Evolutionary conservation across 2,888 invertebrate genomes (phyloP).

Genomic region (Trissoscelio sp.): DNA sequence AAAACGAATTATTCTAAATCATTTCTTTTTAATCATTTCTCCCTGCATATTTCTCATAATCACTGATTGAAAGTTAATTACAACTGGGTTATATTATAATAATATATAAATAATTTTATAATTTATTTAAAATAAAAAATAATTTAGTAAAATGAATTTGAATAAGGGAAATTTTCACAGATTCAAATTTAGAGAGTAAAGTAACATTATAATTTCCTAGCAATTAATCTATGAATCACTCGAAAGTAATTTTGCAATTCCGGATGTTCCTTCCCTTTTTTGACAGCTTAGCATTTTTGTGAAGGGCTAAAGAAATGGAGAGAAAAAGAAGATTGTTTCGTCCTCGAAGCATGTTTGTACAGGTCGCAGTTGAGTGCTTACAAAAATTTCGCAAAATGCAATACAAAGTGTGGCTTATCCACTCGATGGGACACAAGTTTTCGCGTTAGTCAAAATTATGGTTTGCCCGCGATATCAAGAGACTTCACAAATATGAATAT

Average conservation of each 20-base stretch:
- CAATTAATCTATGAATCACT: no score
- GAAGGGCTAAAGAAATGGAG: background rate
- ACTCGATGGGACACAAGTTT: conserved; percentile 46
- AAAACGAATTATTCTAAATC: no score
- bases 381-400: conserved; percentile 59
- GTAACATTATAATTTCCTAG: no score
- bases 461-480: conserved; percentile 46
- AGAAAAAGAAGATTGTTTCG: conserved; percentile 43
- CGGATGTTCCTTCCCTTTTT: conserved; percentile 51
- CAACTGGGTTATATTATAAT: no score
- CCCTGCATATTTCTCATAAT: no score
- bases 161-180: no score
- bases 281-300: conserved; percentile 73
- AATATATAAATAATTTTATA: no score
- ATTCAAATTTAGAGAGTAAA: no score
- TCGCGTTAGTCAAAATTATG: conserved; percentile 59
- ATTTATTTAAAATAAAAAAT: no score
- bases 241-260: background rate
- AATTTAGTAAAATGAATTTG: no score
- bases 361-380: conserved; percentile 52
- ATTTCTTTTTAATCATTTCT: no score
- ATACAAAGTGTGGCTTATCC: conserved; percentile 47
- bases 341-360: conserved; percentile 55
- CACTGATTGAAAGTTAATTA: no score
- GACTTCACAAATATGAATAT: conserved; percentile 79